Evolutionary conservation across 2,113 vertebrate genomes (phyloP).

Genomic region (Python bivittatus): DNA sequence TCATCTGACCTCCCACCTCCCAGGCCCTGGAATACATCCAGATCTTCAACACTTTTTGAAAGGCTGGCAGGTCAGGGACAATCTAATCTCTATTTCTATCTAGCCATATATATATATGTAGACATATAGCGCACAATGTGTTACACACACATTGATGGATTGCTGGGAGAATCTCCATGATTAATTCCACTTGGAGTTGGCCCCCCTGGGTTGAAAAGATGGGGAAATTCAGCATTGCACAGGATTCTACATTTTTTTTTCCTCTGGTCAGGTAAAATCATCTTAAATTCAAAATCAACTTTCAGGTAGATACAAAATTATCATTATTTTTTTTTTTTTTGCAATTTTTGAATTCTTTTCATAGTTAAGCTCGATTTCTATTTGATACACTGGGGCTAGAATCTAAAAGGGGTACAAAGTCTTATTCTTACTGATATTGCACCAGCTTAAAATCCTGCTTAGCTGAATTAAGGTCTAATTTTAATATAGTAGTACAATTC

Average conservation of each 20-base stretch:
- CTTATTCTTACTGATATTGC: background rate
- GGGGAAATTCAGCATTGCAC: background rate
- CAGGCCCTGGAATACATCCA: background rate
- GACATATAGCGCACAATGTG: background rate
- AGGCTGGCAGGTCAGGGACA: background rate
- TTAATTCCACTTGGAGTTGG: background rate
- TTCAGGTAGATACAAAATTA: background rate
- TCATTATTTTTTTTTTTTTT: background rate
- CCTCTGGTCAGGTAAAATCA: background rate
- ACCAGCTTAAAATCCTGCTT: background rate
- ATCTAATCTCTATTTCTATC: background rate
- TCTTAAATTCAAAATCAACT: background rate
- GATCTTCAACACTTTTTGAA: background rate
- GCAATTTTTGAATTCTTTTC: background rate
- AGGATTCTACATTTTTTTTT: too few relatives aligned
- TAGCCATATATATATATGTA: background rate
- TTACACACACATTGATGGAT: background rate
- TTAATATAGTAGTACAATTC: background rate
- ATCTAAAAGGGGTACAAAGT: background rate
- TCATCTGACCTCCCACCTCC: background rate
- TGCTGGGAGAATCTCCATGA: background rate
- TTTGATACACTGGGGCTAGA: background rate
- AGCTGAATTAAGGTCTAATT: background rate
- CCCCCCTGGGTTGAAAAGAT: background rate
- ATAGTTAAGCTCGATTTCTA: too few relatives aligned